Conservation (phyloP, 2,888 invertebrate species). For the Phasia obesa region DNA sequence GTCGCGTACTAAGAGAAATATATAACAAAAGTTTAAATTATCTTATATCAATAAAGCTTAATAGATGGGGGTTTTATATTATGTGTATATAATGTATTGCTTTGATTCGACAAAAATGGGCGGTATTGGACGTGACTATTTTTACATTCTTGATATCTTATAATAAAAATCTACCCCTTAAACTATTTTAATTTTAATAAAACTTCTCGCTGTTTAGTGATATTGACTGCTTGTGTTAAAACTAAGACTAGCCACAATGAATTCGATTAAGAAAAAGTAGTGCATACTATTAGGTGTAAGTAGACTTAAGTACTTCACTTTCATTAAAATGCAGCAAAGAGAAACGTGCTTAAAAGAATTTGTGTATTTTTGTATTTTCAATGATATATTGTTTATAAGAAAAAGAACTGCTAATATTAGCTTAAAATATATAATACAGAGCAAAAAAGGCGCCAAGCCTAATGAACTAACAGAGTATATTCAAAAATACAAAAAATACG, state of each 20-base stretch:
- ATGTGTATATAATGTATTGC: too few species aligned
- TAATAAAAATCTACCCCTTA: too few species aligned
- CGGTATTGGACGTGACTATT: too few species aligned
- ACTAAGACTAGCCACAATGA: neutral
- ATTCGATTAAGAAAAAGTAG: neutral
- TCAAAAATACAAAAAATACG: neutral
- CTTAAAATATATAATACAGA: conserved; percentile 5
- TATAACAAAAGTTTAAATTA: too few species aligned
- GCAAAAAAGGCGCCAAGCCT: neutral
- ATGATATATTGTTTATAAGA: conserved; percentile 46
- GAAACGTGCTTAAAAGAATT: conserved; percentile 5
- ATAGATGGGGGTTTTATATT: too few species aligned
- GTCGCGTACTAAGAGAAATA: too few species aligned
- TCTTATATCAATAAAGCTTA: too few species aligned
- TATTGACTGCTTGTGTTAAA: too few species aligned
- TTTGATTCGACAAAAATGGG: too few species aligned
- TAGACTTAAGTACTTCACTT: neutral
- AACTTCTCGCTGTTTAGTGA: neutral
- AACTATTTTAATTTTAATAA: neutral
- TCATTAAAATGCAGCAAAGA: neutral
- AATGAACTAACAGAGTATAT: neutral
- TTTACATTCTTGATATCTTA: too few species aligned
- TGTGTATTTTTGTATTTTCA: neutral
- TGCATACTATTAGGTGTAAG: neutral
- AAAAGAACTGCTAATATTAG: conserved; percentile 7